phyloP scores from a whole-genome alignment of 1,140 invertebrate genomes.

The Limonius californicus region DNA sequence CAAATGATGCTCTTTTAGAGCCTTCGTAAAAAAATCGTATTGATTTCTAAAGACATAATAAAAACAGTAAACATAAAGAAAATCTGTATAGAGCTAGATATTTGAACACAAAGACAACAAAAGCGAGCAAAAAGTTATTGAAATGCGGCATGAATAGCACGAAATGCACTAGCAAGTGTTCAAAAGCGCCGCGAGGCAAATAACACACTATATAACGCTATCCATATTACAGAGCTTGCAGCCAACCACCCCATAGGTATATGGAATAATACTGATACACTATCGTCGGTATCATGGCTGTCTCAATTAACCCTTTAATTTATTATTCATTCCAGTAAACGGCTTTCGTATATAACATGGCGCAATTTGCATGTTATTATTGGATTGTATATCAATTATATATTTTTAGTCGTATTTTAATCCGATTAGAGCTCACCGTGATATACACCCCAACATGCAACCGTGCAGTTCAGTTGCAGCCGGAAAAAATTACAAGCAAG shows the following conservation, averaged over 20 bases:
- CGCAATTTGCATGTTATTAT: constrained; percentile 25
- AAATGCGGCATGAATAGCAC: not conserved
- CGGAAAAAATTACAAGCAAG: too few relatives aligned
- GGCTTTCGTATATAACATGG: constrained; percentile 22
- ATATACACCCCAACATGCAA: not conserved
- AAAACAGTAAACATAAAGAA: too few relatives aligned
- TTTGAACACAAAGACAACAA: too few relatives aligned
- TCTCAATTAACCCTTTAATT: constrained; percentile 26
- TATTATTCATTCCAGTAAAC: constrained; percentile 26
- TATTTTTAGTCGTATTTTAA: constrained; percentile 10
- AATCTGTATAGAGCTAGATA: not conserved
- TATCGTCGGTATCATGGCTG: constrained; percentile 5
- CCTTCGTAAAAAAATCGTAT: too few relatives aligned
- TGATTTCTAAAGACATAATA: too few relatives aligned
- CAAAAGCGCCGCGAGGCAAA: not conserved
- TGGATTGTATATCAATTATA: constrained; percentile 10
- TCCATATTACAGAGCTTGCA: not conserved
- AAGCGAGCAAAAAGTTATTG: too few relatives aligned
- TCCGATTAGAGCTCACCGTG: not conserved
- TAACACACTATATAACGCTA: not conserved
- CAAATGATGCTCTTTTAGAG: too few relatives aligned
- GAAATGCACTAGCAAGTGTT: not conserved
- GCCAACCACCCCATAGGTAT: not conserved
- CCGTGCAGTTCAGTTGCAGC: too few relatives aligned
- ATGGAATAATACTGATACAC: constrained; percentile 7